These are phyloP conservation scores for Sycophila texana DNA, from an alignment of 2,888 invertebrate genomes.

Conservation along the genomic window DNA sequence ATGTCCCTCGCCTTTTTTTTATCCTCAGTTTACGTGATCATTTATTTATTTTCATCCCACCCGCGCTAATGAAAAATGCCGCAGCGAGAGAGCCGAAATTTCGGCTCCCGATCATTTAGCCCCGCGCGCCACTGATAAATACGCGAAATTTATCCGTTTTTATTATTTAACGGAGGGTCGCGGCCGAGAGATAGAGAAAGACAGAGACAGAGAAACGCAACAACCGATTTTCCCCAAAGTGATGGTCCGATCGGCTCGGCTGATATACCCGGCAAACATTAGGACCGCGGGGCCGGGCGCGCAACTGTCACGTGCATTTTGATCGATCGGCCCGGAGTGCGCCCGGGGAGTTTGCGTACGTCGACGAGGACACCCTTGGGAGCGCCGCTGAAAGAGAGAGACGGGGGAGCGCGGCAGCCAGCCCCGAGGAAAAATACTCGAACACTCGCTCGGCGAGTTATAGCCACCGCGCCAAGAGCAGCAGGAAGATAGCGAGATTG, in stretches of 20 bases:
- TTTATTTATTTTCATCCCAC: slow-evolving; percentile 5
- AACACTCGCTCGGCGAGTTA: background rate
- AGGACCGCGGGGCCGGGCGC: slow-evolving; percentile 14
- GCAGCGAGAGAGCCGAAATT: background rate
- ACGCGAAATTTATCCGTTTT: slow-evolving; percentile 38
- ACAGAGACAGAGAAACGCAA: slow-evolving; percentile 22
- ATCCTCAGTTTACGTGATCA: background rate
- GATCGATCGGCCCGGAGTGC: slow-evolving; percentile 43
- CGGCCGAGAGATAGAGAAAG: background rate
- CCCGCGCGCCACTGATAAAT: slow-evolving; percentile 27
- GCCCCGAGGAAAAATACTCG: slow-evolving; percentile 34
- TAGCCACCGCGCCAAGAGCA: slow-evolving; percentile 11
- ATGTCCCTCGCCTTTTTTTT: background rate
- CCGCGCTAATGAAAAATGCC: background rate
- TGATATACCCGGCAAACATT: slow-evolving; percentile 34
- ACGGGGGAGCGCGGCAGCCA: background rate
- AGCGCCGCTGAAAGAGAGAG: background rate
- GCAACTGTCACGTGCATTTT: slow-evolving; percentile 48
- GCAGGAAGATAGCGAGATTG: too few relatives aligned
- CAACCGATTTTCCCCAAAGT: slow-evolving; percentile 10
- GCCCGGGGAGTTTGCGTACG: slow-evolving; percentile 45
- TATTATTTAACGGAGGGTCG: slow-evolving; percentile 36
- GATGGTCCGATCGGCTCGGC: slow-evolving; percentile 11
- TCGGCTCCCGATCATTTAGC: background rate
- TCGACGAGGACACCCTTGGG: slow-evolving; percentile 41